phyloP scores from a whole-genome alignment of 2,888 invertebrate species.

The Hemithea aestivaria region DNA sequence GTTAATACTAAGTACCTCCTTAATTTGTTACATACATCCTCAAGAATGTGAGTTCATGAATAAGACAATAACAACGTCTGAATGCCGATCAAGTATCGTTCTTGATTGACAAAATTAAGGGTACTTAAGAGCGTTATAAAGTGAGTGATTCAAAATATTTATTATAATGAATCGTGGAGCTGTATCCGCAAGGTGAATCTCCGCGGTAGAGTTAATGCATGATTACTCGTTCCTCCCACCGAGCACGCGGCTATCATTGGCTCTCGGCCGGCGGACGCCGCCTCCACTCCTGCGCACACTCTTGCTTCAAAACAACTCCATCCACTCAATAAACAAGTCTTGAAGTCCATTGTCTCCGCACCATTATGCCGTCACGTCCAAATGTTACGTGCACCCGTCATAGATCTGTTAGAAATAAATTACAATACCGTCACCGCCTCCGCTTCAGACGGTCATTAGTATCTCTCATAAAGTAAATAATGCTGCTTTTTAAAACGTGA shows the following conservation, averaged over 20 bases:
- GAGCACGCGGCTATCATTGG: conserved; percentile 63
- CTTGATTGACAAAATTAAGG: conserved; percentile 37
- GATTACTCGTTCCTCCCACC: conserved; percentile 73
- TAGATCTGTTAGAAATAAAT: conserved; percentile 61
- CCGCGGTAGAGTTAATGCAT: conserved; percentile 56
- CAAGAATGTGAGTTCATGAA: conserved; percentile 1
- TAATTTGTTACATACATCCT: no score
- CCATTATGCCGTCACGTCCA: conserved; percentile 65
- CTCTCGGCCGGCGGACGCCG: conserved; percentile 57
- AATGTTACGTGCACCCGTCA: conserved; percentile 55
- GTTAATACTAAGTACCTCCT: no score
- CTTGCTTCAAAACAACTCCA: conserved; percentile 73
- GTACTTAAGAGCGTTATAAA: conserved; percentile 34
- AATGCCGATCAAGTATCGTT: conserved; percentile 34
- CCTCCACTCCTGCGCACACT: conserved; percentile 72
- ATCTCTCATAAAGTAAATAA: conserved; percentile 30
- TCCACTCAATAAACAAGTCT: conserved; percentile 75
- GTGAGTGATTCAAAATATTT: conserved; percentile 36
- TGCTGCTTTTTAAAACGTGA: conserved; percentile 20
- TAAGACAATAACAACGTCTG: conserved; percentile 36
- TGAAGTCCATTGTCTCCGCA: conserved; percentile 70
- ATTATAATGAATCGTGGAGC: conserved; percentile 48
- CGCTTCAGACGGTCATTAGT: conserved; percentile 43
- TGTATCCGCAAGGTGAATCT: conserved; percentile 54
- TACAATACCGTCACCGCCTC: conserved; percentile 39